Evolutionary conservation across 2,113 vertebrate species (phyloP).

Genomic region (Agapornis roseicollis): DNA sequence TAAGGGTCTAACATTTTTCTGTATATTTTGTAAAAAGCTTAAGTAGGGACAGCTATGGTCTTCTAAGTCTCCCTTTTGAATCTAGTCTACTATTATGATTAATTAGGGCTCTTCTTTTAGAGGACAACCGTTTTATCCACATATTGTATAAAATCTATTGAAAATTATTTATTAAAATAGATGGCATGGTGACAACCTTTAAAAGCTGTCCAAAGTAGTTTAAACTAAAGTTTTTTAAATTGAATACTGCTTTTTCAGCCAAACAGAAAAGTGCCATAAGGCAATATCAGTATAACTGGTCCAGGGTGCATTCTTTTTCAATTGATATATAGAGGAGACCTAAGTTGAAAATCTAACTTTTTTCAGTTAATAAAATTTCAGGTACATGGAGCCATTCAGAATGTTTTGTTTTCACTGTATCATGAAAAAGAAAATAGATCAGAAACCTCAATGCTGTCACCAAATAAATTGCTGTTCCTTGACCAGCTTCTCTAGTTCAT

Average conservation of each 20-base stretch:
- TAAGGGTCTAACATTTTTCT: background rate
- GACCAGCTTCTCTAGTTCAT: background rate
- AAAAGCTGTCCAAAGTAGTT: background rate
- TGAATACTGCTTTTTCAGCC: background rate
- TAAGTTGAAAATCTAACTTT: background rate
- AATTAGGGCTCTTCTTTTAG: background rate
- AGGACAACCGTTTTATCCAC: background rate
- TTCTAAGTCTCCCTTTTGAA: background rate
- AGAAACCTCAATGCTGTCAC: background rate
- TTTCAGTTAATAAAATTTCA: background rate
- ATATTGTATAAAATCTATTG: background rate
- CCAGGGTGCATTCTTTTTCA: background rate
- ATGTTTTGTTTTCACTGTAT: background rate
- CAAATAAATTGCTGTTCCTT: background rate
- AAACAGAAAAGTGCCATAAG: background rate
- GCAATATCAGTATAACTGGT: background rate
- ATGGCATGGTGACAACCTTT: background rate
- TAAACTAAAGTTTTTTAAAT: background rate
- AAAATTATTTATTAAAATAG: background rate
- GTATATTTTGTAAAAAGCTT: background rate
- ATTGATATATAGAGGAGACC: background rate
- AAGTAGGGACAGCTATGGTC: background rate
- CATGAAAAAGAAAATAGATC: background rate
- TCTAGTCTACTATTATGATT: background rate
- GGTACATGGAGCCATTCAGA: background rate